Evolutionary conservation across 2,888 invertebrate species (phyloP).

Genomic region (Plemyria rubiginata): DNA sequence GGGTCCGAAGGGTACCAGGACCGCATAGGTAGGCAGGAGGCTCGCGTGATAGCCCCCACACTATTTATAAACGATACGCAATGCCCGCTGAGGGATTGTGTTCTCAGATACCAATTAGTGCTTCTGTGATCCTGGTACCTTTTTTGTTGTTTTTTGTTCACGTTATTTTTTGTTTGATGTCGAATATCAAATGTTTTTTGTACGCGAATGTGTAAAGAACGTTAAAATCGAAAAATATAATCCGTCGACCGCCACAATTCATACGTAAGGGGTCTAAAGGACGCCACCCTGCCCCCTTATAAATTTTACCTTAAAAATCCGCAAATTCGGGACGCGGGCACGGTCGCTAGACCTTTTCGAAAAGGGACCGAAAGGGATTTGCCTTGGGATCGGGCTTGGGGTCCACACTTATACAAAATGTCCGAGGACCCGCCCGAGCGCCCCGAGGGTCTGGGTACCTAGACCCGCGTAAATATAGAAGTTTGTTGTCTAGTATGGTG

Average conservation of each 20-base stretch:
- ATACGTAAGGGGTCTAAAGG: conserved; percentile 40
- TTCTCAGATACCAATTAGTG: conserved; percentile 74
- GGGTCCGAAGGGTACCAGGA: conserved; percentile 67
- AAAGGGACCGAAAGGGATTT: conserved; percentile 84
- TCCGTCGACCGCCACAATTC: conserved; percentile 44
- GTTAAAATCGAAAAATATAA: conserved; percentile 43
- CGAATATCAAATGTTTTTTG: conserved; percentile 1
- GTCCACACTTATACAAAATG: conserved; percentile 84
- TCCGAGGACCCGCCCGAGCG: conserved; percentile 70
- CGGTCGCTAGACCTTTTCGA: conserved; percentile 77
- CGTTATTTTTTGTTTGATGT: conserved; percentile 35
- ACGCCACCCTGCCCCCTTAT: conserved; percentile 66
- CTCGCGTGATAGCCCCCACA: conserved; percentile 65
- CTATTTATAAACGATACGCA: conserved; percentile 69
- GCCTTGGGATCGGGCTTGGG: conserved; percentile 77
- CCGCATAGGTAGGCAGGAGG: conserved; percentile 51
- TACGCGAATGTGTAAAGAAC: conserved; percentile 28
- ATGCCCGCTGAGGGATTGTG: conserved; percentile 73
- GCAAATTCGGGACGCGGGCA: conserved; percentile 81
- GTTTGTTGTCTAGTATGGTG: conserved; percentile 71
- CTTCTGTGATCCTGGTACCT: conserved; percentile 64
- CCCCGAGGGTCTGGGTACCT: conserved; percentile 72
- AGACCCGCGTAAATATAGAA: conserved; percentile 78
- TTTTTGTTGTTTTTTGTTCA: conserved; percentile 35
- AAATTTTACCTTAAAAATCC: conserved; percentile 85